Evolutionary conservation across 2,888 invertebrate genomes (phyloP), one percentile per base, ranked within the genome.

Genomic region (Lysandra coridon): DNA sequence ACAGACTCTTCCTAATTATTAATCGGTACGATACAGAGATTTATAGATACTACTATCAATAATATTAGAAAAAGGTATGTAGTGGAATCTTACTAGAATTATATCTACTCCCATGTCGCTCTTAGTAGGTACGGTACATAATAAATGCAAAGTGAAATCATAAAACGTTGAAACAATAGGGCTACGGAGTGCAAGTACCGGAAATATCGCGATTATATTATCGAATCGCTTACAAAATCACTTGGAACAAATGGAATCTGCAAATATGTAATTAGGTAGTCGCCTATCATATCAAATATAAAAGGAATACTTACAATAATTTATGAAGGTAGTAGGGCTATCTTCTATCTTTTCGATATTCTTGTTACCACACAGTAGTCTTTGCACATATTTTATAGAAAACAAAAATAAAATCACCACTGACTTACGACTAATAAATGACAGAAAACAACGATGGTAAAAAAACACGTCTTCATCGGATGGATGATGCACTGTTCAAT

Each of bases 381-480:
- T 85, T 83, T 85, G 81, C 83, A 85, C 84, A 87, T 86, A 86
- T 85, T 87, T 86, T 81, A 83, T 84, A 80, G 81, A 86, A 80
- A 88, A 85, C 86, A 86, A 84, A 85, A 86, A 83, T 86, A 86
- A 83, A 87, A 88, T 85, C 86, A 87, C 84, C 88, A 85, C 84
- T 86, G 85, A 87, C 88, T 88, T 88, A 88, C 89, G 88, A 90
- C 88, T 89, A 84, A 86, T 86, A 81, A 80, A 87, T 89, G 90
- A 91, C 91, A 91, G 91, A 92, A 91, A 92, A 91, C 91, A 93
- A 89, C 88, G 87, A 88, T 89, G 4, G 88, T 89, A 87, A 86
- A 90, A 91, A 91, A 91, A 91, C 91, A 93, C 91, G 92, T 92
- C 89, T 87, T 86, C 84, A 83, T 83, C 82, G 85, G 85, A 84